These are phyloP conservation scores for Callipepla californica DNA, from an alignment of 2,113 vertebrate species.

Conservation along the genomic window DNA sequence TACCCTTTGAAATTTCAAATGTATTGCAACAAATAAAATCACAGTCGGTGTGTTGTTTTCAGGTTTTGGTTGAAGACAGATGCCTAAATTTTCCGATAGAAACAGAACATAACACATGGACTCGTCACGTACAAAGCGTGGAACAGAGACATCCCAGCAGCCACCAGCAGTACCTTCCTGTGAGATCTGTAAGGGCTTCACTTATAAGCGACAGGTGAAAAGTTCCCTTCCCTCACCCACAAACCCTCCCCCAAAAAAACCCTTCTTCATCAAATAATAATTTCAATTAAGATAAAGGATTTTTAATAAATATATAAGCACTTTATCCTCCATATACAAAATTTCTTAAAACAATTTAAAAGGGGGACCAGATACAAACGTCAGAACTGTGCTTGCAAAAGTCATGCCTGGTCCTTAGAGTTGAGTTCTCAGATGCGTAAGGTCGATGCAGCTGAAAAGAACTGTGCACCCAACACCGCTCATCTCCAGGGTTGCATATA, in stretches of 20 bases:
- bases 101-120: constrained; percentile 79
- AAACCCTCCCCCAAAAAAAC: constrained; percentile 70
- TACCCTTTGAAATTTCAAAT: constrained; percentile 91
- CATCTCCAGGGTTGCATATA: not conserved
- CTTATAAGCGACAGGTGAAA: constrained; percentile 62
- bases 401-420: constrained; percentile 61
- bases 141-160: constrained; percentile 77
- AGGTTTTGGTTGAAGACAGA: constrained; percentile 86
- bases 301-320: constrained; percentile 88
- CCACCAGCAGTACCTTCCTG: constrained; percentile 80
- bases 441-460: not conserved
- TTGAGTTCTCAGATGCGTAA: constrained; percentile 21
- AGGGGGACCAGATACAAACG: constrained; percentile 79
- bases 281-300: constrained; percentile 85
- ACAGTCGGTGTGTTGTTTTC: constrained; percentile 73
- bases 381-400: constrained; percentile 79
- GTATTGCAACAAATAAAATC: constrained; percentile 87
- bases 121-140: constrained; percentile 76
- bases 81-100: constrained; percentile 77
- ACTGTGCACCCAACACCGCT: not conserved
- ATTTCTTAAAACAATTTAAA: constrained; percentile 81
- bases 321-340: constrained; percentile 86
- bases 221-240: constrained; percentile 53
- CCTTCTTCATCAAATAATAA: constrained; percentile 82
- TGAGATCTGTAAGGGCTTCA: constrained; percentile 67